A percentile compares a stretch with the other conserved stretches of the same genome.
These are phyloP conservation scores for Drepana arcuata DNA, from an alignment of 1,140 invertebrate species.

Conservation along the genomic window DNA sequence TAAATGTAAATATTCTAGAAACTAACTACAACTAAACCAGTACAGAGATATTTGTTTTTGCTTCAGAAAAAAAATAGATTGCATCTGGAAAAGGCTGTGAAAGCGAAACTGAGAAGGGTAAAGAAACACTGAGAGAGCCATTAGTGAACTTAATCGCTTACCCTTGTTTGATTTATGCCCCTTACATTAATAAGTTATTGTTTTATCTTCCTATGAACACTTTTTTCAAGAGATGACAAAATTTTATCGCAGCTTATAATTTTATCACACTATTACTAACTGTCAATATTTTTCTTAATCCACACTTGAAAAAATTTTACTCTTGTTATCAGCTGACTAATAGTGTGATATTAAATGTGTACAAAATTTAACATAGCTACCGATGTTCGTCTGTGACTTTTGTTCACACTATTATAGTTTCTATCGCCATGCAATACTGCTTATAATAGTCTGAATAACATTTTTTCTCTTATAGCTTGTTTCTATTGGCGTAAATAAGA, in stretches of 20 bases:
- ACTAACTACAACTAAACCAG: conserved; percentile 9
- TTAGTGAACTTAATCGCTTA: conserved; percentile 62
- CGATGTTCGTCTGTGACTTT: too few relatives aligned
- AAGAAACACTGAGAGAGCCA: conserved; percentile 38
- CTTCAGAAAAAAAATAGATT: conserved; percentile 72
- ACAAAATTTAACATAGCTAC: too few relatives aligned
- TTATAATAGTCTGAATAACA: conserved; percentile 1
- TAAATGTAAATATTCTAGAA: too few relatives aligned
- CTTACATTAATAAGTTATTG: conserved; percentile 26
- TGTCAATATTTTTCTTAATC: too few relatives aligned
- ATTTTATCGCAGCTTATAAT: conserved; percentile 6
- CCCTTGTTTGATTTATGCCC: conserved; percentile 50
- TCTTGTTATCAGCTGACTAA: too few relatives aligned
- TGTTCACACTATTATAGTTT: conserved; percentile 9
- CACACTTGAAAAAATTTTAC: too few relatives aligned
- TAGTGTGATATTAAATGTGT: too few relatives aligned
- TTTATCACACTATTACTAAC: too few relatives aligned
- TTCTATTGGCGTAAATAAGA: too few relatives aligned
- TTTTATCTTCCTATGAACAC: conserved; percentile 22
- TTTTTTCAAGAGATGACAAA: conserved; percentile 29
- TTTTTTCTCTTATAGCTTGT: too few relatives aligned
- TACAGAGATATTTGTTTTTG: conserved; percentile 63
- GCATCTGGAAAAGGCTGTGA: conserved; percentile 66
- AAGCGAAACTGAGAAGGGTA: conserved; percentile 67
- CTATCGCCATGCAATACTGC: neutral